Evolutionary conservation across 2,888 invertebrate genomes (phyloP), one percentile per base, ranked within the genome.

Genomic region (Cantharis nigra): DNA sequence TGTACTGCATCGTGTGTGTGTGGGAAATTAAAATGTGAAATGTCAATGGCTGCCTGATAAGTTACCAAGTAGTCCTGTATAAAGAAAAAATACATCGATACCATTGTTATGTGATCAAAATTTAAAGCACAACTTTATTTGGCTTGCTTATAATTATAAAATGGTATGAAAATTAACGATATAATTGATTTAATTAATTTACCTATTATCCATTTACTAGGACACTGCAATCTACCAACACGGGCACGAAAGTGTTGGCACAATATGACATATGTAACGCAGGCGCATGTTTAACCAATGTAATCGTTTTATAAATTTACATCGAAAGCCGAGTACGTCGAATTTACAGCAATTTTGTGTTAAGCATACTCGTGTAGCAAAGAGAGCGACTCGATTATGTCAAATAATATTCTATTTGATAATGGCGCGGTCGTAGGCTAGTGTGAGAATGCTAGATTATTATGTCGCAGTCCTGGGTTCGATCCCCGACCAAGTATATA

Each of bases 1-100:
- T 89, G 84, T 88, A 89, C 89, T 89, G 89, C 87, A 88, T 89
- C 83, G 85, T 88, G 33, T 33, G 33, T 33, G 33, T 33, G 86
- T 87, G 86, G 87, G 82, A 82, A 81, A 83, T 82, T 83, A 77
- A 76, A 79, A 76, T 49, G 69, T 71, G 49, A 74, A 76, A 76
- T 71, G 78, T 78, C 76, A 78, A 78, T 78, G 78, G 78, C 78
- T 76, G 78, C 76, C 78, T 74, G 70, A 16, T 76, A 73, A 26
- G 75, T 75, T 75, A 73, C 73, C 78, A 75, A 75, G 75, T 78
- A 73, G 70, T 78, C 71, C 78, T 78, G 69, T 64, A 75, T 63
- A 78, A 75, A 73, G 71, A 74, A 72, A 75, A 75, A 33, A 3
- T 28, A 67, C 67, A 33, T 64, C 14, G 33, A 16, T 76, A 18